phyloP scores from a whole-genome alignment of 2,888 invertebrate genomes.

The Carcina quercana region DNA sequence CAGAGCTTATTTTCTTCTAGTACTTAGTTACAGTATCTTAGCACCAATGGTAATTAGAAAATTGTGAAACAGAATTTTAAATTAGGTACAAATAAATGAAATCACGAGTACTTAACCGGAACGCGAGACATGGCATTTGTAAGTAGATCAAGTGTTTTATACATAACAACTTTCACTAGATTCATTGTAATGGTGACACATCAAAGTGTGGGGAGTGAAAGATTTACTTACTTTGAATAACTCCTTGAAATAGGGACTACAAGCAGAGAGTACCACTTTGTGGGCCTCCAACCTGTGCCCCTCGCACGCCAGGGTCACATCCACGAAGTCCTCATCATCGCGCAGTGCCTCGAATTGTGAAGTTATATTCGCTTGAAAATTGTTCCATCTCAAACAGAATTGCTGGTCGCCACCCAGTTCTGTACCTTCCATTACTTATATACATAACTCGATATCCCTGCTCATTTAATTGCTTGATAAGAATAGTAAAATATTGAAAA shows the following conservation, averaged over 20 bases:
- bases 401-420: conserved; percentile 84
- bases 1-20: no score
- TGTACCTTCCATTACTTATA: conserved; percentile 76
- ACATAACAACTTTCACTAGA: conserved; percentile 75
- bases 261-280: conserved; percentile 89
- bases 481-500: conserved; percentile 70
- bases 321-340: conserved; percentile 91
- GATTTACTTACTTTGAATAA: conserved; percentile 84
- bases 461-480: conserved; percentile 75
- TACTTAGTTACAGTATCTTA: no score
- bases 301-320: conserved; percentile 91
- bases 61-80: conserved; percentile 71
- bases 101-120: conserved; percentile 74
- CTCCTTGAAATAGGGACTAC: conserved; percentile 92
- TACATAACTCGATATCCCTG: conserved; percentile 75
- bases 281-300: conserved; percentile 89
- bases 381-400: conserved; percentile 93
- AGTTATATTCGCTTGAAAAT: conserved; percentile 90
- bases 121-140: conserved; percentile 75
- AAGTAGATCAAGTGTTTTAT: conserved; percentile 75
- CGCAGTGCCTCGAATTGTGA: conserved; percentile 89
- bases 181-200: conserved; percentile 75
- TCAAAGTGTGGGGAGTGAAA: conserved; percentile 73
- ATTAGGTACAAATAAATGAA: conserved; percentile 72
- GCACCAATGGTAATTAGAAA: conserved; percentile 65